Conservation (phyloP, 37 sponge, comb jelly and placozoan genomes). For the Amphimedon queenslandica region DNA sequence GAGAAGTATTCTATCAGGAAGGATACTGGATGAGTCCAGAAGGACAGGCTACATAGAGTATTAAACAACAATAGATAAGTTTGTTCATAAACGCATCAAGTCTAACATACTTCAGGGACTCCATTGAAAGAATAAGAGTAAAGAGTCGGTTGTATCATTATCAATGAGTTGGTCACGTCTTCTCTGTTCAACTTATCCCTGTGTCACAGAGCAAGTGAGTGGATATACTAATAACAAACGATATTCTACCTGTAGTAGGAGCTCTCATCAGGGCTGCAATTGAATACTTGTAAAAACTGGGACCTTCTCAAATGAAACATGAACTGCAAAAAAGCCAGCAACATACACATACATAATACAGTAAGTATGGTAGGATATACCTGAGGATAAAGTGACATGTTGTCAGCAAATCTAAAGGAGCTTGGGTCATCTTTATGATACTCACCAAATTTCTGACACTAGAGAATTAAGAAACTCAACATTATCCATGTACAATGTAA, state of each 20-base stretch:
- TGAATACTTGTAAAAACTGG: constrained; percentile 97
- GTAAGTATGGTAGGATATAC: constrained; percentile 29
- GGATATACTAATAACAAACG: background rate
- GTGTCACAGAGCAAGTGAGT: background rate
- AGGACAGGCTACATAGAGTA: constrained; percentile 79
- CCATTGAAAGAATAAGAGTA: constrained; percentile 96
- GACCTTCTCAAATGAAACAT: constrained; percentile 98
- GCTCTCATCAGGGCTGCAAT: constrained; percentile 98
- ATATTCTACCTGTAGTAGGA: constrained; percentile 82
- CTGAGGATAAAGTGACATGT: constrained; percentile 98
- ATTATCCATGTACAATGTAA: too few relatives aligned
- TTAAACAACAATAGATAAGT: background rate
- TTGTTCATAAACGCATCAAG: too few relatives aligned
- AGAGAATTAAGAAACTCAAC: background rate
- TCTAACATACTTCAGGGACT: constrained; percentile 92
- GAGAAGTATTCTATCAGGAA: constrained; percentile 88
- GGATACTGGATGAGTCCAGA: constrained; percentile 93
- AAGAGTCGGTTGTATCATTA: constrained; percentile 98
- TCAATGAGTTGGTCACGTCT: constrained; percentile 84
- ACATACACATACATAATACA: background rate
- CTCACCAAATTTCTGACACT: constrained; percentile 99
- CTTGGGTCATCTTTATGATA: constrained; percentile 89
- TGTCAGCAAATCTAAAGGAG: constrained; percentile 91
- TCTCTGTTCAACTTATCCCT: constrained; percentile 93
- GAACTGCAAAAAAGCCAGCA: constrained; percentile 54